Evolutionary conservation across 2,797 vertebrate genomes (phyloP).

Genomic region (Pyrocephalus nanus): DNA sequence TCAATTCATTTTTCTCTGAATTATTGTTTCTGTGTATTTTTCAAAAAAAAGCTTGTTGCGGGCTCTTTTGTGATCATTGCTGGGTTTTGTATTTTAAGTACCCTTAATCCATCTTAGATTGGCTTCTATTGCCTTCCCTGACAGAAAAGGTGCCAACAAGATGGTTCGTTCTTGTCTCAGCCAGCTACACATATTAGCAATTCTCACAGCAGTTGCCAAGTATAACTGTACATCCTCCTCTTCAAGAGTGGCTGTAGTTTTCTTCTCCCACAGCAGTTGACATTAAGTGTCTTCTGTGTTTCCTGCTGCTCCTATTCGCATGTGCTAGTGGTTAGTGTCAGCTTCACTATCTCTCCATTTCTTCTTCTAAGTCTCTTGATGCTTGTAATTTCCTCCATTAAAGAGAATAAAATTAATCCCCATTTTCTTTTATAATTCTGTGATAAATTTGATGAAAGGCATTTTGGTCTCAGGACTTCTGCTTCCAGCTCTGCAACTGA

Average conservation of each 20-base stretch:
- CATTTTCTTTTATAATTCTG: not conserved
- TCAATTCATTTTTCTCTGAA: slow-evolving; percentile 22
- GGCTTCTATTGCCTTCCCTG: slow-evolving; percentile 41
- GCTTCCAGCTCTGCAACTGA: not conserved
- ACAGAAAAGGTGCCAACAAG: slow-evolving; percentile 60
- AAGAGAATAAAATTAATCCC: not conserved
- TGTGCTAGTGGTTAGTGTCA: not conserved
- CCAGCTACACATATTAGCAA: slow-evolving; percentile 63
- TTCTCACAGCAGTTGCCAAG: slow-evolving; percentile 63
- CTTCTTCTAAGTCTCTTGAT: not conserved
- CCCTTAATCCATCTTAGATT: slow-evolving; percentile 58
- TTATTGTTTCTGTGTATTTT: not conserved
- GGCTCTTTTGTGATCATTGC: not conserved
- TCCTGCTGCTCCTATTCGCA: slow-evolving; percentile 23
- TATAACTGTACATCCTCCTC: slow-evolving; percentile 23
- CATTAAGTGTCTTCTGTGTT: slow-evolving; percentile 50
- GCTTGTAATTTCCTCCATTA: not conserved
- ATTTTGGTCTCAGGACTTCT: not conserved
- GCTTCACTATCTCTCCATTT: not conserved
- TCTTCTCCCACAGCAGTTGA: slow-evolving; percentile 56
- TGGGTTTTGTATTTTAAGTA: slow-evolving; percentile 53
- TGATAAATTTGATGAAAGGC: not conserved
- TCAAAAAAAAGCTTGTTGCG: not conserved
- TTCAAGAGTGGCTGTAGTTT: slow-evolving; percentile 44
- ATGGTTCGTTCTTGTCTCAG: slow-evolving; percentile 42